Evolutionary conservation across 2,113 vertebrate genomes (phyloP).

Genomic region (Pygoscelis adeliae): DNA sequence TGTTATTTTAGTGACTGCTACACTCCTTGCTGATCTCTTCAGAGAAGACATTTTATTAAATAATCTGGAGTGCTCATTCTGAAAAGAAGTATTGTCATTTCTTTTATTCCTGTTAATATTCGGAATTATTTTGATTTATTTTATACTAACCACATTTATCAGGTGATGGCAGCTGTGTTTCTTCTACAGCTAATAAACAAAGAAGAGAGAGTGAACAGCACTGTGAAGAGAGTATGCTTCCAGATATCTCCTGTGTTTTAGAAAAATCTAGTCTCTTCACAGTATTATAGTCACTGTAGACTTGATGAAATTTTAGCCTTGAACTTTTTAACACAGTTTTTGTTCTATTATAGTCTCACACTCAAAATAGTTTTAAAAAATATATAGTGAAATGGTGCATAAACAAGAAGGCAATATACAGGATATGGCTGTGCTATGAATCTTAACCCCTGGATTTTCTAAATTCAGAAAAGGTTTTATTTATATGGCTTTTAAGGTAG

Average conservation of each 20-base stretch:
- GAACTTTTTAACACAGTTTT: not conserved
- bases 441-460: not conserved
- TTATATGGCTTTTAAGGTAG: not conserved
- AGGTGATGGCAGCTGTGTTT: slow-evolving; percentile 29
- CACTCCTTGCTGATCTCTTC: not conserved
- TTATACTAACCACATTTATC: not conserved
- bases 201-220: not conserved
- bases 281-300: not conserved
- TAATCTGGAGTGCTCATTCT: not conserved
- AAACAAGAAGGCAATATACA: not conserved
- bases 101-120: not conserved
- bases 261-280: not conserved
- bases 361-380: not conserved
- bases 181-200: not conserved
- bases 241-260: not conserved
- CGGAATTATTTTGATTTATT: slow-evolving; percentile 21
- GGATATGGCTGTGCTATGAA: not conserved
- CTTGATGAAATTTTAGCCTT: not conserved
- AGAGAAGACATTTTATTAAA: not conserved
- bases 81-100: not conserved
- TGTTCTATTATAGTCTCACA: not conserved
- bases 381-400: not conserved
- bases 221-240: not conserved
- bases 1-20: not conserved
- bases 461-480: not conserved